Evolutionary conservation across 2,113 vertebrate genomes (phyloP).

Genomic region (Psephotus haematonotus): DNA sequence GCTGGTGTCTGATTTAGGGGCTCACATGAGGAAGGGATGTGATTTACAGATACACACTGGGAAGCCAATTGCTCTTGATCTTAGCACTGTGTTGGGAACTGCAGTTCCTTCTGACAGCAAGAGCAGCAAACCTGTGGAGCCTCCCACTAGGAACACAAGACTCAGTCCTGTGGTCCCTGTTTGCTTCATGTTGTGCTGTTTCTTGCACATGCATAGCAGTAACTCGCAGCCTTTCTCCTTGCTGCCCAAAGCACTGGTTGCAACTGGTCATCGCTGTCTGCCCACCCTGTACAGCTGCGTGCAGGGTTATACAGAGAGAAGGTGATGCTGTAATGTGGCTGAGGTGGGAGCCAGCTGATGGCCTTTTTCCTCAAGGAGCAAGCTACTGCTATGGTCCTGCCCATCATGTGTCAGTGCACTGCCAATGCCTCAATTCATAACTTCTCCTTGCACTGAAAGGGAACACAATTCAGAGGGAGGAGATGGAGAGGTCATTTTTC

Average conservation of each 20-base stretch:
- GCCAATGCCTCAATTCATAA: not conserved
- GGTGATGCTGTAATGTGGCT: not conserved
- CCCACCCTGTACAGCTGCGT: not conserved
- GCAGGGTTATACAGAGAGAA: not conserved
- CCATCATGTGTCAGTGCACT: not conserved
- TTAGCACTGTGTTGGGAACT: not conserved
- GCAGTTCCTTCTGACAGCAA: not conserved
- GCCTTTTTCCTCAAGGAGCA: not conserved
- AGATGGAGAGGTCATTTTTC: not conserved
- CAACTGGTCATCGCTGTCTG: not conserved
- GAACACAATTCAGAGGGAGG: not conserved
- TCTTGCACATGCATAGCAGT: not conserved
- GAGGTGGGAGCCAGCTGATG: not conserved
- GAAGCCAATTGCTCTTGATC: not conserved
- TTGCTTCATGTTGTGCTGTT: not conserved
- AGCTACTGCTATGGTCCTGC: rapidly evolving
- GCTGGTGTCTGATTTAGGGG: not conserved
- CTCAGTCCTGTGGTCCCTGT: not conserved
- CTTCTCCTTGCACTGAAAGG: not conserved
- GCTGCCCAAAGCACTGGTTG: not conserved
- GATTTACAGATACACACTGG: not conserved
- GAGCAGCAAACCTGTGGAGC: not conserved
- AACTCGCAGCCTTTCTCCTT: not conserved
- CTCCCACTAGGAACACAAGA: not conserved
- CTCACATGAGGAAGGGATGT: not conserved